Evolutionary conservation across 1,140 invertebrate genomes (phyloP).

Genomic region (Wasmannia auropunctata): DNA sequence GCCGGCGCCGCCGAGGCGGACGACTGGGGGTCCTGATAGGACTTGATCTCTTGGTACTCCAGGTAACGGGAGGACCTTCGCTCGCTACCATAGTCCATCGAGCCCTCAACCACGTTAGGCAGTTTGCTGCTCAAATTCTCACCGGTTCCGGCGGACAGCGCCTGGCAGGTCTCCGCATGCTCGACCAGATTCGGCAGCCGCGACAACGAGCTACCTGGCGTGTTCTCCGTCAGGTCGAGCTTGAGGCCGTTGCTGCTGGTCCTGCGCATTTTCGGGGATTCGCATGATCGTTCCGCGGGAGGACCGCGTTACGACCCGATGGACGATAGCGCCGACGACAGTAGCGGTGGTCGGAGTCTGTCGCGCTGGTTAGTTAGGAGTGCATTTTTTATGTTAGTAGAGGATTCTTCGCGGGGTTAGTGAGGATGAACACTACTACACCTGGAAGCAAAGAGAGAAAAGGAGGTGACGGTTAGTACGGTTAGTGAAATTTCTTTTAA

Average conservation of each 20-base stretch:
- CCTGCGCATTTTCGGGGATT: constrained; percentile 83
- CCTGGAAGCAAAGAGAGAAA: constrained; percentile 78
- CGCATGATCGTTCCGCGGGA: constrained; percentile 79
- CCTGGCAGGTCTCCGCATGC: constrained; percentile 81
- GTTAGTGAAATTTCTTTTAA: constrained; percentile 72
- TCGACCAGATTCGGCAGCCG: constrained; percentile 83
- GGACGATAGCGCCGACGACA: neutral
- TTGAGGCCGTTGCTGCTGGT: constrained; percentile 83
- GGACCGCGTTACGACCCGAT: constrained; percentile 49
- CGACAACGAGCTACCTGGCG: constrained; percentile 82
- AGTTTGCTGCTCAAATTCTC: constrained; percentile 85
- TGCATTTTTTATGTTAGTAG: constrained; percentile 58
- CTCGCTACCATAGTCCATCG: constrained; percentile 87
- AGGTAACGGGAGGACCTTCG: constrained; percentile 84
- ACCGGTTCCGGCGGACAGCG: constrained; percentile 71
- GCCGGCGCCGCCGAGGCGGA: constrained; percentile 54
- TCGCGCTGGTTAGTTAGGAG: neutral
- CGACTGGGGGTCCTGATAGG: constrained; percentile 73
- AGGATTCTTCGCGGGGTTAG: constrained; percentile 47
- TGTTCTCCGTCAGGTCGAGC: constrained; percentile 84
- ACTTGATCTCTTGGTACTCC: constrained; percentile 79
- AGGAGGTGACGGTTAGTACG: constrained; percentile 73
- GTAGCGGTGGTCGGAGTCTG: neutral
- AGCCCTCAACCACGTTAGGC: constrained; percentile 86
- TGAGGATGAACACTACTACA: constrained; percentile 48